phyloP scores from a whole-genome alignment of 2,797 vertebrate genomes.

The Gastrophryne carolinensis region DNA sequence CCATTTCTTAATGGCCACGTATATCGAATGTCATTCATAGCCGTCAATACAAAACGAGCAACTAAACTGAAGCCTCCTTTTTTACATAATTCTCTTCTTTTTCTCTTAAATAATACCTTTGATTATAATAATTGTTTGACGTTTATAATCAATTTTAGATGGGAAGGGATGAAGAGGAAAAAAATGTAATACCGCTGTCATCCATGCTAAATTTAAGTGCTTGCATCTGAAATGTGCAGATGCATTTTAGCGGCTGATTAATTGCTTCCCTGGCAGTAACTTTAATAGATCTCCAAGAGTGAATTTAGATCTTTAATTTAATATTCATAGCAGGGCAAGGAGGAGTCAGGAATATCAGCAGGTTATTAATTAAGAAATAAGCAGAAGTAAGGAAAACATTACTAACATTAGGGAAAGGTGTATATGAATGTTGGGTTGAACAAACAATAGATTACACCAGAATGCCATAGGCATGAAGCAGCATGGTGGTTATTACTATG shows the following conservation, averaged over 20 bases:
- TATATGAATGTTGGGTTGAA: neutral
- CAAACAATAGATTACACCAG: constrained; percentile 5
- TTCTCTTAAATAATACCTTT: constrained; percentile 15
- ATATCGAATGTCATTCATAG: neutral
- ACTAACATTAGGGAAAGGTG: neutral
- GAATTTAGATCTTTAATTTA: constrained; percentile 48
- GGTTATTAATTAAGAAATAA: constrained; percentile 45
- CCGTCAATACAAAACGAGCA: neutral
- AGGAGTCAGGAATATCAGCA: constrained; percentile 31
- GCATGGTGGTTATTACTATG: too few species aligned
- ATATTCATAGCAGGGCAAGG: constrained; percentile 45
- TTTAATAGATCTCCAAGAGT: constrained; percentile 29
- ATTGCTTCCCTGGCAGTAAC: constrained; percentile 32
- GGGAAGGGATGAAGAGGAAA: neutral
- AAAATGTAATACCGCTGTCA: constrained; percentile 14
- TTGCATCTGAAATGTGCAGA: constrained; percentile 10
- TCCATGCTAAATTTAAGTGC: constrained; percentile 15
- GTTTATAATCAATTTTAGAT: neutral
- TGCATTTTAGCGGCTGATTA: constrained; percentile 33
- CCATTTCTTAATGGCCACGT: neutral
- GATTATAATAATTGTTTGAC: constrained; percentile 22
- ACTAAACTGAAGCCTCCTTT: constrained; percentile 8
- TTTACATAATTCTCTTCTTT: constrained; percentile 11
- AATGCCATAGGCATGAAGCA: too few species aligned
- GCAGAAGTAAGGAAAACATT: constrained; percentile 33